Evolutionary conservation across 1,140 invertebrate species (phyloP), one percentile per base, ranked within the genome.

Genomic region (Ooceraea biroi): DNA sequence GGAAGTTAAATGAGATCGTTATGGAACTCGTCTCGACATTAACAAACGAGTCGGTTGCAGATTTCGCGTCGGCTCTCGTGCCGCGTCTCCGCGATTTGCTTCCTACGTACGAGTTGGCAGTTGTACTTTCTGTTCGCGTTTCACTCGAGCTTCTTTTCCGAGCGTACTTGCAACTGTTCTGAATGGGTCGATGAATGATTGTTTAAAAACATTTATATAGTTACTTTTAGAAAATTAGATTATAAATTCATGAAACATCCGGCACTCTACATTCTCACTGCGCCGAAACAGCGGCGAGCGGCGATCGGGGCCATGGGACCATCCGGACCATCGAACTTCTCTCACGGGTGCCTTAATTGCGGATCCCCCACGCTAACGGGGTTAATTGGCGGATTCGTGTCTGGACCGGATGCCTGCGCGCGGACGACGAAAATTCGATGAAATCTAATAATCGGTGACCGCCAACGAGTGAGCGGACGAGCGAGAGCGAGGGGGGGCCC

Each of bases 361-460:
- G 73, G 82, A 66, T 50, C 57, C 60, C 50, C 73, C 58, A 72
- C 74, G 85, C 78, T 85, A 85, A 87, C 65, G 57, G 76, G 83
- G 83, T 88, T 88, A 88, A 88, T 88, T 85, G 86, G 76, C 44
- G 83, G 82, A 84, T 86, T 57, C 85, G 85, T 66, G 85, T 87
- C 58, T 52, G 80, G 52, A 77, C 72, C 66, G 85, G 85, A 87
- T 74, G 66, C 69, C 41, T 46, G 48, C 58, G 60, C 58, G 27
- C 55, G 55, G 65, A 77, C 82, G 63, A 82, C 78, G 83, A 85
- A 89, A 90, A 89, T 87, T 85, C 85, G 90, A 91, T 89, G 88
- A 91, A 91, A 90, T 88, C 89, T 91, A 90, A 90, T 87, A 90
- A 91, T 91, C 88, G 85, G 63, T 74, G 83, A 87, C 74, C 76